Base-by-base conservation (phyloP, 2,888 invertebrate genomes). In the Himalopsyche tibetana region DNA sequence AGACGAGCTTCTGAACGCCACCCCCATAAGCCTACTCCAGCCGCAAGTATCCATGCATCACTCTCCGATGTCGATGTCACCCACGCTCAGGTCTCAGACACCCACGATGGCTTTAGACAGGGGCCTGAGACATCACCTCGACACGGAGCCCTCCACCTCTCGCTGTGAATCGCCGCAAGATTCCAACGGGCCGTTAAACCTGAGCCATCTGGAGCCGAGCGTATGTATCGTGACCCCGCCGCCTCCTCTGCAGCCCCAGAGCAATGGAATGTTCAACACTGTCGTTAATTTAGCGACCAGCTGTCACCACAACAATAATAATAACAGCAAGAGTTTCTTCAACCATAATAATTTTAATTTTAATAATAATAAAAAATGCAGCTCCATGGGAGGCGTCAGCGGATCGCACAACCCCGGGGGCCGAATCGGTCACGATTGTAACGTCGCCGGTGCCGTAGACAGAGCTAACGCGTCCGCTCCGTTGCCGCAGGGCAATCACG, bases 1-100 rank as follows among this genome's bases (percentile, higher is more conserved):
- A 90, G 92, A 93, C 83, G 92, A 92, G 83, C 93, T 93, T 85
- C 93, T 93, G 88, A 93, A 93, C 63, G 92, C 93, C 17, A 92
- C 92, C 89, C 93, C 92, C 28, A 92, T 93, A 36, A 90, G 92
- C 88, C 91, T 92, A 9, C 85, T 85, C 45, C 84, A 86, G 56
- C 87, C 81, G 36, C 86, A 84, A 36, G 83, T 85, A 12, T 56
- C 87, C 38, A 55, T 85, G n/a, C 28, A 84, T 0, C 87, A 42
- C 82, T 87, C 88, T 6, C 88, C 87, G 36, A 51, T 63, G 38
- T 63, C 88, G 69, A 51, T 63, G 8, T 86, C 88, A 4, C 87
- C 87, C 40, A 69, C 84, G 56, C 79, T 83, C 8, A 82, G 84
- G 19, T 80, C 82, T 36, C 82, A 85, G 19, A 82, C 86, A 0